phyloP scores from a whole-genome alignment of 2,113 vertebrate species.

The Smithornis capensis region DNA sequence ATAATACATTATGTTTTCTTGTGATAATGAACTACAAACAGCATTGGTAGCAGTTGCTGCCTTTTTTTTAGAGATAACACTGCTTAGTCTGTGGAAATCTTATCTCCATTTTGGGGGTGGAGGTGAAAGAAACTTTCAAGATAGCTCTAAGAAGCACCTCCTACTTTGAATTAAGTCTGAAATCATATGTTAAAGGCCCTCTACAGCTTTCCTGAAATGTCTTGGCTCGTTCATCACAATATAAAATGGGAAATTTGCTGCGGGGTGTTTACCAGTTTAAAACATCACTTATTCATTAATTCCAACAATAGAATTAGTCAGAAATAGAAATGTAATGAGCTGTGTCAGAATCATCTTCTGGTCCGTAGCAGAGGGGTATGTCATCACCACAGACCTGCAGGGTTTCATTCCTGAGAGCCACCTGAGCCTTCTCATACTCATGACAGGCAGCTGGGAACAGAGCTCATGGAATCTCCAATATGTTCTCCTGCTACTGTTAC shows the following conservation, averaged over 20 bases:
- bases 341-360: not conserved
- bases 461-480: not conserved
- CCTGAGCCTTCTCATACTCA: not conserved
- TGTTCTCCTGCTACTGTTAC: not conserved
- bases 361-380: not conserved
- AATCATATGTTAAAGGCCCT: not conserved
- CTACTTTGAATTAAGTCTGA: conserved; percentile 4
- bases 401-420: conserved; percentile 34
- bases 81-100: conserved; percentile 45
- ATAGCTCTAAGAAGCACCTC: not conserved
- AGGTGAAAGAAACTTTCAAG: conserved; percentile 24
- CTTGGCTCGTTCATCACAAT: not conserved
- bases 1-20: not conserved
- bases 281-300: conserved; percentile 49
- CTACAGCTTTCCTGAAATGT: not conserved
- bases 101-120: conserved; percentile 11
- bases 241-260: not conserved
- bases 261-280: conserved; percentile 19
- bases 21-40: not conserved
- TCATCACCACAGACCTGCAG: conserved; percentile 21
- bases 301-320: conserved; percentile 15
- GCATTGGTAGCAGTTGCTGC: not conserved
- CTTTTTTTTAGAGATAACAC: conserved; percentile 34
- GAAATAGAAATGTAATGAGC: conserved; percentile 12
- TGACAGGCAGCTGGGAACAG: rapidly evolving